Evolutionary conservation across 2,797 vertebrate species (phyloP).

Genomic region (Gephyroberyx darwinii): DNA sequence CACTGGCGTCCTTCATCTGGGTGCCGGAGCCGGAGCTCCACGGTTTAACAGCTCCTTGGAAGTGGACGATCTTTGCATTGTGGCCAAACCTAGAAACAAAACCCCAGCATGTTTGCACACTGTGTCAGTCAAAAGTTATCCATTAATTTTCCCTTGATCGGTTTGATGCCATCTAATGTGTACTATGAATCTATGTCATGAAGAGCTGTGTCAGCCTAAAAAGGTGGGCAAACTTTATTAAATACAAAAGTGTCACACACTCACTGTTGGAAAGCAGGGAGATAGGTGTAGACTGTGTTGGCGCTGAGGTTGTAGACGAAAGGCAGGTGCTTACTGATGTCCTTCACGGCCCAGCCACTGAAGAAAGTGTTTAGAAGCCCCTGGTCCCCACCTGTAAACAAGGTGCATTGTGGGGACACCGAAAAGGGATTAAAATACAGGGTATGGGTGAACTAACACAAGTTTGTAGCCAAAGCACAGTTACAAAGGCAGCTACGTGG

Average conservation of each 20-base stretch:
- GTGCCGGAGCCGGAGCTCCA: constrained; percentile 79
- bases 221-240: too few relatives aligned
- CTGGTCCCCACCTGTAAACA: constrained; percentile 87
- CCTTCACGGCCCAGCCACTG: constrained; percentile 79
- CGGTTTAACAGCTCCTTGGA: constrained; percentile 84
- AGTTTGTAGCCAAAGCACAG: too few relatives aligned
- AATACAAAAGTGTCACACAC: constrained; percentile 47
- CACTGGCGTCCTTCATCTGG: constrained; percentile 56
- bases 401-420: background rate
- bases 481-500: too few relatives aligned
- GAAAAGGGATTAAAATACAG: background rate
- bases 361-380: constrained; percentile 89
- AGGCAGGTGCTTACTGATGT: constrained; percentile 85
- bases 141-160: too few relatives aligned
- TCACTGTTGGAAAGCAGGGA: constrained; percentile 87
- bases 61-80: constrained; percentile 86
- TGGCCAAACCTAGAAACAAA: constrained; percentile 80
- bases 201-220: too few relatives aligned
- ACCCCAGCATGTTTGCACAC: background rate
- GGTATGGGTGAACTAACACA: too few relatives aligned
- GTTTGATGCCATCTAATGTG: too few relatives aligned
- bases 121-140: background rate
- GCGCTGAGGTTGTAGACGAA: constrained; percentile 86
- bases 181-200: too few relatives aligned
- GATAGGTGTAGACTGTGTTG: constrained; percentile 81